phyloP scores from a whole-genome alignment of 1,140 invertebrate genomes.

The Aleiodes sp. region DNA sequence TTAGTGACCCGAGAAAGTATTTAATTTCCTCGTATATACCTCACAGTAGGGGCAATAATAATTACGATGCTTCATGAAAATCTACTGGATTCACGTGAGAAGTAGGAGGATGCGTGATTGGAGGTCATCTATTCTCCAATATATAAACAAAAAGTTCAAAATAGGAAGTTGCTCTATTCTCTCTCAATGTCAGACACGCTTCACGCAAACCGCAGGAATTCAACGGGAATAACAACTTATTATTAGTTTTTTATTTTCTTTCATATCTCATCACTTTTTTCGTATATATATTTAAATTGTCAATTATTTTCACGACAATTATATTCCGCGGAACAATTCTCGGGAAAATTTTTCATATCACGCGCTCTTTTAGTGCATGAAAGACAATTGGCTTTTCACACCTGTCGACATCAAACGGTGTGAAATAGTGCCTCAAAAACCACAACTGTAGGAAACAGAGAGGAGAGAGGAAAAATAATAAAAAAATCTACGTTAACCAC shows the following conservation, averaged over 20 bases:
- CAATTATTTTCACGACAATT: not conserved
- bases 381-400: not conserved
- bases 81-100: slow-evolving; percentile 9
- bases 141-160: not conserved
- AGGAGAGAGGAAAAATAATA: too few relatives aligned
- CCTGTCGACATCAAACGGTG: not conserved
- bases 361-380: not conserved
- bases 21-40: slow-evolving; percentile 6
- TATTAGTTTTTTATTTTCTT: too few relatives aligned
- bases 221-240: not conserved
- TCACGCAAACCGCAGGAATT: slow-evolving; percentile 14
- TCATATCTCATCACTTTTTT: too few relatives aligned
- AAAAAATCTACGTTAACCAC: not conserved
- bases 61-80: slow-evolving; percentile 11
- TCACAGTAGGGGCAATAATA: not conserved
- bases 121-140: slow-evolving; percentile 16
- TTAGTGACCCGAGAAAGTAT: too few relatives aligned
- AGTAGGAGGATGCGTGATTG: slow-evolving; percentile 15
- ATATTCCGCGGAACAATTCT: not conserved
- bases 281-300: not conserved
- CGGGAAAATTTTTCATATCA: slow-evolving; percentile 6
- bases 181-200: slow-evolving; percentile 8
- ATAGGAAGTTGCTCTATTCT: slow-evolving; percentile 12
- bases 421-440: not conserved
- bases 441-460: not conserved